Percentiles rank a stretch among this genome's conserved stretches.
Evolutionary conservation across 1,140 invertebrate genomes (phyloP).

Genomic region (Steinernema feltiae): DNA sequence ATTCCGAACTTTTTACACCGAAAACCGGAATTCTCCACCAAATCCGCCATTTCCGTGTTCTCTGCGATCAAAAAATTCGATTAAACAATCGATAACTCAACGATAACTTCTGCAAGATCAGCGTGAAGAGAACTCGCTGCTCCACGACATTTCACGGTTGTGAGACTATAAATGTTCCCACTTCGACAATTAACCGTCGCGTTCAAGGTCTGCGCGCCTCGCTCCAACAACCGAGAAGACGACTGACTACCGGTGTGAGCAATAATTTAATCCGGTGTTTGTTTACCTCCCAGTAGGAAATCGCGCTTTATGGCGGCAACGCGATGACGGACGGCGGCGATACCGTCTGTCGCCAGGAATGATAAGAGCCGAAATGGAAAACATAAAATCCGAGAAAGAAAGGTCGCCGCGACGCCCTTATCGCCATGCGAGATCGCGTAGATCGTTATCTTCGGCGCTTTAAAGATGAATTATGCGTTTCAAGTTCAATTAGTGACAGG

Average conservation of each 20-base stretch:
- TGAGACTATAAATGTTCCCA: not conserved
- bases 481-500: not conserved
- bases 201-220: slow-evolving; percentile 5
- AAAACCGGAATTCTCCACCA: too few species aligned
- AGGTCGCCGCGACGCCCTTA: not conserved
- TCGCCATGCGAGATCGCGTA: not conserved
- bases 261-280: too few species aligned
- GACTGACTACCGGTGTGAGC: too few species aligned
- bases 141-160: not conserved
- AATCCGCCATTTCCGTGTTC: too few species aligned
- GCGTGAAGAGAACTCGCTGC: too few species aligned
- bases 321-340: too few species aligned
- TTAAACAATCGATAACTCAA: too few species aligned
- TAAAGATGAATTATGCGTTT: slow-evolving; percentile 7
- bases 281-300: too few species aligned
- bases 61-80: too few species aligned
- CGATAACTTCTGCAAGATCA: too few species aligned
- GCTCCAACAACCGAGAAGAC: not conserved
- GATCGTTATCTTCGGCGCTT: not conserved
- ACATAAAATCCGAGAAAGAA: not conserved
- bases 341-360: not conserved
- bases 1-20: too few species aligned
- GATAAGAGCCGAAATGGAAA: not conserved
- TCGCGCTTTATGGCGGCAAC: too few species aligned
- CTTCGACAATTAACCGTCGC: not conserved